Base-by-base conservation (phyloP, 2,888 invertebrate genomes). In the Saturnia japonica region DNA sequence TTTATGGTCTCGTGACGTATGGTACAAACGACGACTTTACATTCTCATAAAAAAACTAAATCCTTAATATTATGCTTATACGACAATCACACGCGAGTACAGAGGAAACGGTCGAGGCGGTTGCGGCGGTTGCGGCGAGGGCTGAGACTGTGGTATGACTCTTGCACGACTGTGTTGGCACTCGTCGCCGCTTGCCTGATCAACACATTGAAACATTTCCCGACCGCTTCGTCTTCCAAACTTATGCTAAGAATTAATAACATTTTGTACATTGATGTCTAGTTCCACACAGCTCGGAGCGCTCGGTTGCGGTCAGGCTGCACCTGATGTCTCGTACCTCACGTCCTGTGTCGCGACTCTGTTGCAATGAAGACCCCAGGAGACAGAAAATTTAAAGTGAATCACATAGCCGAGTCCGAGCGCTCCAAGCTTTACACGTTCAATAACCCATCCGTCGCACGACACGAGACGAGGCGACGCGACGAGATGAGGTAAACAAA, bases 21-120 rank as follows among this genome's bases (percentile, higher is more conserved):
- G 89, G 90, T 93, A 93, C 93, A 93, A 92, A 92, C 90, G 92
- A 92, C 92, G 90, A 93, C 91, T 87, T 88, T 85, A 78, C 78
- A 25, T 82, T 88, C 85, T 84, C 87, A 90, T 92, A 91, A 88
- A 92, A 93, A 93, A 92, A 90, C 90, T 91, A 91, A 91, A 88
- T 85, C 72, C 89, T 91, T 91, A 88, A 79, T 47, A 71, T 73
- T 86, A 88, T 71, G 71, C 81, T 87, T 85, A 85, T 43, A 73
- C 67, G 73, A 76, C 71, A 74, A 75, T 75, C 72, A 72, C 73
- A 74, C 76, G 70, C 72, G 74, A 74, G 75, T 71, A 79, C 72
- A 75, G 75, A 77, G 71, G 76, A 76, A 74, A 66, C 25, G 66
- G 66, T 42, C 66, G 66, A n/a, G n/a, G n/a, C n/a, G n/a, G n/a